phyloP scores from a whole-genome alignment of 2,113 vertebrate genomes.

The Pachyramphus minor region DNA sequence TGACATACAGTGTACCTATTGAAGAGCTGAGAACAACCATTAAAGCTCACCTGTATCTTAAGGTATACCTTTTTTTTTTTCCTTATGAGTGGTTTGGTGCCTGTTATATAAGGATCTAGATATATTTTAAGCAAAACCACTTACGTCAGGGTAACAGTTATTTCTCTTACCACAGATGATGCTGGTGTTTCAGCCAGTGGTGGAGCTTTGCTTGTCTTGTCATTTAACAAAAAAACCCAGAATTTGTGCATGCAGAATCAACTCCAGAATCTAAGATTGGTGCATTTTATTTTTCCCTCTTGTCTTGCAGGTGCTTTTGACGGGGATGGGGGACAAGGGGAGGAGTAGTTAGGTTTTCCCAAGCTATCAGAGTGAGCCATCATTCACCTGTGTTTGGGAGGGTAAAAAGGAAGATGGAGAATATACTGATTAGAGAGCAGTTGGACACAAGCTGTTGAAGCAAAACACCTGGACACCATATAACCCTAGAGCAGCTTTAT shows the following conservation, averaged over 20 bases:
- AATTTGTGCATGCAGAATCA: background rate
- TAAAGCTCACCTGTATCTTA: background rate
- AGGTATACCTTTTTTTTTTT: too few species aligned
- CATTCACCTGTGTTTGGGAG: background rate
- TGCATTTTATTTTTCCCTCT: background rate
- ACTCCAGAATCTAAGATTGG: background rate
- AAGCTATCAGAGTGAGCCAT: background rate
- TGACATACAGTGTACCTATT: background rate
- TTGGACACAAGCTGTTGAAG: slow-evolving; percentile 3
- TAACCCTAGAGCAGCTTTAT: slow-evolving; percentile 78
- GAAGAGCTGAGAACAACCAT: background rate
- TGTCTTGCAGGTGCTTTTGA: background rate
- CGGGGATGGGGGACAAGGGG: rapidly evolving
- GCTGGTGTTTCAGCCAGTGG: background rate
- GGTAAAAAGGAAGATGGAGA: background rate
- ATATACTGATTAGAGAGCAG: background rate
- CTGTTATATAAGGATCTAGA: background rate
- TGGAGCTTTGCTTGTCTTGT: background rate
- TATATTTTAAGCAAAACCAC: background rate
- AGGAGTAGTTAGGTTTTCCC: background rate
- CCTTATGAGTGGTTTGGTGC: background rate
- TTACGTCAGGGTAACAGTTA: background rate
- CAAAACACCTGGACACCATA: slow-evolving; percentile 46
- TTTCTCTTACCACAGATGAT: background rate
- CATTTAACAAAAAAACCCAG: background rate